phyloP scores from a whole-genome alignment of 1,140 invertebrate species.

The Oedothorax gibbosus region DNA sequence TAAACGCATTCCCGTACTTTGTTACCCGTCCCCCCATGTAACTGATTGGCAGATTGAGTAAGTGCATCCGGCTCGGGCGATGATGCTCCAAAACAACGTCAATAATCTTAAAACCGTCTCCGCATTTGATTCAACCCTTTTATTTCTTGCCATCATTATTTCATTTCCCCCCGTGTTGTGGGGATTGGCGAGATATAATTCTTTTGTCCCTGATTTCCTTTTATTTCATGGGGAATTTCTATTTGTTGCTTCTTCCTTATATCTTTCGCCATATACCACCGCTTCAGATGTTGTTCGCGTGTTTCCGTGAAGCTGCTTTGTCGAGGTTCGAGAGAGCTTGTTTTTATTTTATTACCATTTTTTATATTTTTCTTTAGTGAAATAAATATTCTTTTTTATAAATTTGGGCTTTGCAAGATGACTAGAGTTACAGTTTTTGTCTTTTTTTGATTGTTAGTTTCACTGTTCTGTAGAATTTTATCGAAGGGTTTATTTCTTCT shows the following conservation, averaged over 20 bases:
- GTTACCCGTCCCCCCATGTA: conserved; percentile 2
- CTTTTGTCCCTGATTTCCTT: conserved; percentile 43
- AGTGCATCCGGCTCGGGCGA: conserved; percentile 56
- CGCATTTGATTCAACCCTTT: conserved; percentile 27
- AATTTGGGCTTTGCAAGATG: too few species aligned
- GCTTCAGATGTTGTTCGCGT: conserved; percentile 19
- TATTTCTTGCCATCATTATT: conserved; percentile 38
- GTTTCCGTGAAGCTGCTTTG: conserved; percentile 9
- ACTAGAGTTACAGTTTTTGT: too few species aligned
- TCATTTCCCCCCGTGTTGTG: background rate
- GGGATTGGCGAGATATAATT: conserved; percentile 40
- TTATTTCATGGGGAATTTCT: conserved; percentile 22
- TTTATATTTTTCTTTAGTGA: too few species aligned
- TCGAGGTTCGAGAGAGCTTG: background rate
- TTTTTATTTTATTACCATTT: too few species aligned
- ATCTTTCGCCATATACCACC: conserved; percentile 3
- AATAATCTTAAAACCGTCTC: conserved; percentile 59
- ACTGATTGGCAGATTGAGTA: conserved; percentile 60
- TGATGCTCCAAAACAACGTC: conserved; percentile 58
- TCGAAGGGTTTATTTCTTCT: too few species aligned
- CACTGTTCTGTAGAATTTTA: too few species aligned
- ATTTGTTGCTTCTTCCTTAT: conserved; percentile 9
- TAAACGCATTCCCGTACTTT: conserved; percentile 18
- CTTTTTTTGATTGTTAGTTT: too few species aligned
- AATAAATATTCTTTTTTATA: too few species aligned